Base-by-base conservation (phyloP, 2,113 vertebrate species). In the Nannobrachium achirus region DNA sequence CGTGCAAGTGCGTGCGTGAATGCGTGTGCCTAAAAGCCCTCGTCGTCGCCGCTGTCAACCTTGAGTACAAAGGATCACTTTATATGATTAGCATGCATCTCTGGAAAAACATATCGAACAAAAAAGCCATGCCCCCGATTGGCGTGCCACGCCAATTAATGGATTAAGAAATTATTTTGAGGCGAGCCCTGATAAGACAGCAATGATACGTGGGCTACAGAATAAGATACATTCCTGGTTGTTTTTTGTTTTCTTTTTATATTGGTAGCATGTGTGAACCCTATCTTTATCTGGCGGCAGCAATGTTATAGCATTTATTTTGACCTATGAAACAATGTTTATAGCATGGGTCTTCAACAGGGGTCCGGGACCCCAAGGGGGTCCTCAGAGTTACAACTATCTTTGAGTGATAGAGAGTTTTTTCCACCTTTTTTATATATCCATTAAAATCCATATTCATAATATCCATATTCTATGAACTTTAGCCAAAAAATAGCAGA, bases 21-120 rank as follows among this genome's bases (percentile, higher is more conserved):
- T 53, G 51, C 13, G 20, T 5, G 49, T 25, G 11, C 76, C 78
- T 90, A 78, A 89, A 88, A 88, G 85, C 84, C 81, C 81, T 88
- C 55, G 56, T 65, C 55, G 56, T 65, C 62, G 73, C 69, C 73
- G 63, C 81, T 87, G 86, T 90, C 89, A 89, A 85, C 81, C 81
- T 69, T 5, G 80, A 87, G 86, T 60, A 90, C 87, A 90, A 88
- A 90, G 87, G 83, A 87, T 90, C 87, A 88, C 89, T 90, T 88
- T 89, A 89, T 85, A 88, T 88, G 87, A 90, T 90, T 89, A 89
- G 85, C 86, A 88, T 90, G 89, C 89, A 90, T 90, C 86, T 88
- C 86, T 88, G 83, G 25, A 84, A 86, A 89, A 87, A 90, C 86
- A 89, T 82, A 87, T 45, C 75, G 83, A 79, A 88, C 86, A 87